Conservation (phyloP, 2,113 vertebrate species). For the Campylorhamphus procurvoides region DNA sequence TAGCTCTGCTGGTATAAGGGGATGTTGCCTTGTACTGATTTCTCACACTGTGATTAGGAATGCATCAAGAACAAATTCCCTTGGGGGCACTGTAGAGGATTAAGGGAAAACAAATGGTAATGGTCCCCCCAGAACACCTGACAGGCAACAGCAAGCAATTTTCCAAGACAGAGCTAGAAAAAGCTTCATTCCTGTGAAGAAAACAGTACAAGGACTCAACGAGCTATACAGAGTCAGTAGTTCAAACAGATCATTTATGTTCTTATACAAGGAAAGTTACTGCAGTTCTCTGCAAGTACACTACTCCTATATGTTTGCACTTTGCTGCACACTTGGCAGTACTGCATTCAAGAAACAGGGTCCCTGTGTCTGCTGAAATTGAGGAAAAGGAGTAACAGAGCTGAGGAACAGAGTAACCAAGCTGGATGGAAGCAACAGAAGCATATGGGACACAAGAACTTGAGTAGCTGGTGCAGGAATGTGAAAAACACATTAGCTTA, state of each 20-base stretch:
- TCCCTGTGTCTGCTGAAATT: background rate
- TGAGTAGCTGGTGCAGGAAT: background rate
- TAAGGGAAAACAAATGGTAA: background rate
- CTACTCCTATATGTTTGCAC: background rate
- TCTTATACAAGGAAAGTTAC: background rate
- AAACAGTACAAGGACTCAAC: background rate
- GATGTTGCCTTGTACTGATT: background rate
- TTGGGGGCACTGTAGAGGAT: background rate
- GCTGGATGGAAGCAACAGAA: background rate
- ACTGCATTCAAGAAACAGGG: background rate
- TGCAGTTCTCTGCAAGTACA: background rate
- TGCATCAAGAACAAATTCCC: background rate
- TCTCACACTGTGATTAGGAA: background rate
- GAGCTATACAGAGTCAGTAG: background rate
- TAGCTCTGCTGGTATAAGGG: background rate
- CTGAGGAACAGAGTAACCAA: background rate
- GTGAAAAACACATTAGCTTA: background rate
- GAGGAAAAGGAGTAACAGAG: background rate
- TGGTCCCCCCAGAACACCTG: background rate
- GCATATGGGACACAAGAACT: background rate
- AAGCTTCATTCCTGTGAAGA: background rate
- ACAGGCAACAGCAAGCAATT: background rate
- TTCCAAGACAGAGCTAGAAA: background rate
- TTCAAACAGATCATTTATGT: background rate
- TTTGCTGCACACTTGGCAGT: background rate